Evolutionary conservation across 1,140 invertebrate species (phyloP).

Genomic region (Brachionus paranguensis): DNA sequence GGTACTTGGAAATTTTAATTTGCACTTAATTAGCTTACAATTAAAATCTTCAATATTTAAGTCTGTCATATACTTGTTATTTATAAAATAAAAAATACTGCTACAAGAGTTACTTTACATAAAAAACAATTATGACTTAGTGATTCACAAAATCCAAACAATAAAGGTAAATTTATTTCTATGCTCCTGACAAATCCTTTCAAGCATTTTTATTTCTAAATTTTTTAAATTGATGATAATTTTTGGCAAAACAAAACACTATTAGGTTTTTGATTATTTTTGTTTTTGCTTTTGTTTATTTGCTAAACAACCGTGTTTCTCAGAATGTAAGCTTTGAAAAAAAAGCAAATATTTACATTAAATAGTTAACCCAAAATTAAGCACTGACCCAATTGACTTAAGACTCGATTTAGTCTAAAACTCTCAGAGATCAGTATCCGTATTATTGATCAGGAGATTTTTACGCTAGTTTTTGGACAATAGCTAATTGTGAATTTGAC

Average conservation of each 20-base stretch:
- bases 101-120: background rate
- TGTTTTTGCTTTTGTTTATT: conserved; percentile 6
- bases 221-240: background rate
- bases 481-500: background rate
- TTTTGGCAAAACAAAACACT: background rate
- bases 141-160: background rate
- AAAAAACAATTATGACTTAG: background rate
- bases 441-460: background rate
- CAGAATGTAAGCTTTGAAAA: background rate
- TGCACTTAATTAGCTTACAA: background rate
- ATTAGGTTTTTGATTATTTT: background rate
- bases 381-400: background rate
- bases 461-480: background rate
- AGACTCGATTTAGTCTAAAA: background rate
- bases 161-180: conserved; percentile 10
- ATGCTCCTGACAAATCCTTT: background rate
- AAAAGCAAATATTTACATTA: background rate
- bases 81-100: background rate
- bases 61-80: background rate
- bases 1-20: background rate
- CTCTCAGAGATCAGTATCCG: background rate
- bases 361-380: background rate
- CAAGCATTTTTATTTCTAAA: background rate
- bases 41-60: background rate
- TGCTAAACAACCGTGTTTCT: conserved; percentile 1